These are phyloP conservation scores for Chrysogorgia sp. DNA, from an alignment of 92 coral and sea anemone genomes.

Conservation along the genomic window DNA sequence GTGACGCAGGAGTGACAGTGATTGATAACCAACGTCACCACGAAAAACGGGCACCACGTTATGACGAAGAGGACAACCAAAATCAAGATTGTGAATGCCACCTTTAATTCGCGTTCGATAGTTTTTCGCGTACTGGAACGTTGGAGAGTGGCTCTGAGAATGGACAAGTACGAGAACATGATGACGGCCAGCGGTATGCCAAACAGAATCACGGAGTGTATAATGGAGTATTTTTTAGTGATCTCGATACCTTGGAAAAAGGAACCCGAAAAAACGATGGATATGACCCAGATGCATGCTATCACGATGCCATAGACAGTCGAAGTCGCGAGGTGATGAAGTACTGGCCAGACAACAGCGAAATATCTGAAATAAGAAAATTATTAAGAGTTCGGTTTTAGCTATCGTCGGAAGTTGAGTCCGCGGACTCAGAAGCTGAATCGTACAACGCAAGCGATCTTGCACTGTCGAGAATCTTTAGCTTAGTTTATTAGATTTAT, in stretches of 20 bases:
- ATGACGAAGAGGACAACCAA: conserved; percentile 7
- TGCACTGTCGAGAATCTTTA: too few species aligned
- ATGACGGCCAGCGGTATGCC: conserved; percentile 18
- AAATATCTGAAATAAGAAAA: conserved; percentile 15
- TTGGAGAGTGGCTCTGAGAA: not conserved
- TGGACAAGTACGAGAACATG: conserved; percentile 3
- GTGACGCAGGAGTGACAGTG: not conserved
- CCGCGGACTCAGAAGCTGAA: too few species aligned
- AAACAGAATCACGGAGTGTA: not conserved
- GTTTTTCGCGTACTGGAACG: not conserved
- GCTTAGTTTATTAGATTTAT: too few species aligned
- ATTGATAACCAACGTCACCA: not conserved
- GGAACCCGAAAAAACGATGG: not conserved
- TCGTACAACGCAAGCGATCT: too few species aligned
- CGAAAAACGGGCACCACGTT: conserved; percentile 31
- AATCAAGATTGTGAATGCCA: conserved; percentile 1
- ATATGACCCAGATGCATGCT: not conserved
- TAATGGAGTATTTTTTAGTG: too few species aligned
- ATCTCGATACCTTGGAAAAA: too few species aligned
- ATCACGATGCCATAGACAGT: not conserved
- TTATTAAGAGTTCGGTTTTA: not conserved
- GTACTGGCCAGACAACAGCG: conserved; percentile 37
- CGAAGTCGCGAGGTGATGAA: conserved; percentile 16
- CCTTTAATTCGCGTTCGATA: conserved; percentile 22
- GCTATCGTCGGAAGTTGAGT: too few species aligned